These are phyloP conservation scores for Erinaceus europaeus DNA, from an alignment of 2,113 vertebrate genomes.

Conservation along the genomic window DNA sequence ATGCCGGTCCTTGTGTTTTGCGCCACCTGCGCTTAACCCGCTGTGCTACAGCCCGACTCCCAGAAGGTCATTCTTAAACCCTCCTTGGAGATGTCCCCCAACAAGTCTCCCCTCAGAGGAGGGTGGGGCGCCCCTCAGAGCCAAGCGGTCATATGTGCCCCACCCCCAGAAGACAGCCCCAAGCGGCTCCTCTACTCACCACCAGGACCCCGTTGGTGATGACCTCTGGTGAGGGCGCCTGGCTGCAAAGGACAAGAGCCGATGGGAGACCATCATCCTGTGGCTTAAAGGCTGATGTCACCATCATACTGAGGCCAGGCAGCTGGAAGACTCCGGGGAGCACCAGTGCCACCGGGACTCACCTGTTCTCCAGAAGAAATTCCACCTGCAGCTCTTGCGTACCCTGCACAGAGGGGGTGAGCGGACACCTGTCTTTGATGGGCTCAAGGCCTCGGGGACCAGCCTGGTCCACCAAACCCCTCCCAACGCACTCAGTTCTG, in stretches of 20 bases:
- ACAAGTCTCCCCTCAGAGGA: background rate
- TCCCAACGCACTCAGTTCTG: background rate
- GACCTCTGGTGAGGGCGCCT: conserved; percentile 72
- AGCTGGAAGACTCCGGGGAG: background rate
- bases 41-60: no score
- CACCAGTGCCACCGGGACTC: conserved; percentile 33
- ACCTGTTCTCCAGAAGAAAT: conserved; percentile 84
- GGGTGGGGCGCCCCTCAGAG: background rate
- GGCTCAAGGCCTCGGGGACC: fast-evolving
- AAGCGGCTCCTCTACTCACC: conserved; percentile 77
- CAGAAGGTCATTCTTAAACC: no score
- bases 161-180: background rate
- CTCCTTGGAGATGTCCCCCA: background rate
- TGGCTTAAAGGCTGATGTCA: background rate
- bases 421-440: background rate
- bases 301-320: background rate
- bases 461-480: background rate
- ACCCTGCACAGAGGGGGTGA: conserved; percentile 3
- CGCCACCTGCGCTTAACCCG: no score
- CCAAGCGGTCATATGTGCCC: background rate
- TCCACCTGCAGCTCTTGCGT: conserved; percentile 83
- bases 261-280: background rate
- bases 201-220: conserved; percentile 85
- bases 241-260: conserved; percentile 71
- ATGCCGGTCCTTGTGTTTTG: no score